These are phyloP conservation scores for Fregetta grallaria DNA, from an alignment of 2,113 vertebrate species.

Conservation along the genomic window DNA sequence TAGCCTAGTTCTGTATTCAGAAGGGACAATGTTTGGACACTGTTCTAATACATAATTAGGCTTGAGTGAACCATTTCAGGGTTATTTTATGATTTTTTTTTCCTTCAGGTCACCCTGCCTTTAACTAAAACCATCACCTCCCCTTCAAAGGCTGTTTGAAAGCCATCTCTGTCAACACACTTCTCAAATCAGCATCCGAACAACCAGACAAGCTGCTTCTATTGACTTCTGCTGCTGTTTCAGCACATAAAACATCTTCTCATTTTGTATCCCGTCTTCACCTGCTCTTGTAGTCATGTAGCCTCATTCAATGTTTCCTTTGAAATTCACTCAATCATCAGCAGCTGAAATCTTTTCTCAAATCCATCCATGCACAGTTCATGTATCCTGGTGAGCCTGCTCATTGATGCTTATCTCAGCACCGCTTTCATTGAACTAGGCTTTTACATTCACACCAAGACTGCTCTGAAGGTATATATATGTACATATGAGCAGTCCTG, in stretches of 20 bases:
- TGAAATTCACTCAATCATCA: conserved; percentile 52
- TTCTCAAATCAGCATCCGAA: conserved; percentile 45
- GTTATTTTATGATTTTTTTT: background rate
- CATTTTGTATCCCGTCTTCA: conserved; percentile 16
- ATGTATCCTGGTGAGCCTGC: conserved; percentile 29
- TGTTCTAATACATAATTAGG: background rate
- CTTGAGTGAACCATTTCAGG: background rate
- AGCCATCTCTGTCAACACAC: conserved; percentile 43
- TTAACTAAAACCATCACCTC: background rate
- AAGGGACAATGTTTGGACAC: background rate
- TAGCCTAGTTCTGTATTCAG: background rate
- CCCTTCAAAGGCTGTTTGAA: conserved; percentile 55
- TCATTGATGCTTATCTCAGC: conserved; percentile 32
- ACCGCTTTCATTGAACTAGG: background rate
- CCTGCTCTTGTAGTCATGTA: conserved; percentile 2
- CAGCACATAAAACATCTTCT: conserved; percentile 51
- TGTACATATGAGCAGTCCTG: background rate
- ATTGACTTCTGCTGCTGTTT: conserved; percentile 56
- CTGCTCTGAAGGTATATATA: conserved; percentile 4
- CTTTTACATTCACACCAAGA: conserved; percentile 33
- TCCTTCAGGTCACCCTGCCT: background rate
- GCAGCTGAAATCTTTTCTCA: conserved; percentile 44
- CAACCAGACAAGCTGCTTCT: conserved; percentile 49
- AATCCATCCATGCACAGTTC: conserved; percentile 29
- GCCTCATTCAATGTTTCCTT: conserved; percentile 48